phyloP scores from a whole-genome alignment of 2,888 invertebrate species.

The Pteria penguin region DNA sequence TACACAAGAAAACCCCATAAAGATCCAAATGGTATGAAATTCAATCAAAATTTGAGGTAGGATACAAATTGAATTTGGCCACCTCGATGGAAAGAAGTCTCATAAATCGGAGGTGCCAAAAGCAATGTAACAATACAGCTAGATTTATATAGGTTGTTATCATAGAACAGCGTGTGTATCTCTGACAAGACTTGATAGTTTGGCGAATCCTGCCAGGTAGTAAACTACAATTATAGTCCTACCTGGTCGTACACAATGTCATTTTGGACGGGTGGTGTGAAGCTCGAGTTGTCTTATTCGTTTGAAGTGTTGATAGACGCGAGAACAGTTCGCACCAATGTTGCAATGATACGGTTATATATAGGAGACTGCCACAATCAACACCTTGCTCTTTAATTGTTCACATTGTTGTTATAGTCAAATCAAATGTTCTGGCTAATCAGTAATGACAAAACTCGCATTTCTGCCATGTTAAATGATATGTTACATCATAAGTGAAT shows the following conservation, averaged over 20 bases:
- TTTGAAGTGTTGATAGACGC: background rate
- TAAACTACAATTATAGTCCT: background rate
- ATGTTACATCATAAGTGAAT: no score
- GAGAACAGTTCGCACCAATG: background rate
- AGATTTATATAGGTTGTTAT: background rate
- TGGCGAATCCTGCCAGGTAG: background rate
- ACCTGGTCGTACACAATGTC: background rate
- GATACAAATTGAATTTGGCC: background rate
- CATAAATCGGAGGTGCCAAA: background rate
- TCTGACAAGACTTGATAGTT: background rate
- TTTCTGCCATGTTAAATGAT: background rate
- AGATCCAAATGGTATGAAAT: background rate
- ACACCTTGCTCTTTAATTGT: background rate
- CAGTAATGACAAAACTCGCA: background rate
- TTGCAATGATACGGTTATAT: background rate
- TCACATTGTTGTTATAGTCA: background rate
- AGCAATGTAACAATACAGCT: background rate
- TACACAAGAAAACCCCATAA: background rate
- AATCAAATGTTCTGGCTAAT: background rate
- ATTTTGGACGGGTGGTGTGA: background rate
- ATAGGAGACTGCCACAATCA: background rate
- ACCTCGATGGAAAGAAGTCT: background rate
- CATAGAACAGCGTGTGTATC: background rate
- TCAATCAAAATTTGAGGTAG: background rate
- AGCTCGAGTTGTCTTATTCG: background rate